These are phyloP conservation scores for Channa maculata DNA, from an alignment of 2,113 vertebrate species.

Conservation along the genomic window DNA sequence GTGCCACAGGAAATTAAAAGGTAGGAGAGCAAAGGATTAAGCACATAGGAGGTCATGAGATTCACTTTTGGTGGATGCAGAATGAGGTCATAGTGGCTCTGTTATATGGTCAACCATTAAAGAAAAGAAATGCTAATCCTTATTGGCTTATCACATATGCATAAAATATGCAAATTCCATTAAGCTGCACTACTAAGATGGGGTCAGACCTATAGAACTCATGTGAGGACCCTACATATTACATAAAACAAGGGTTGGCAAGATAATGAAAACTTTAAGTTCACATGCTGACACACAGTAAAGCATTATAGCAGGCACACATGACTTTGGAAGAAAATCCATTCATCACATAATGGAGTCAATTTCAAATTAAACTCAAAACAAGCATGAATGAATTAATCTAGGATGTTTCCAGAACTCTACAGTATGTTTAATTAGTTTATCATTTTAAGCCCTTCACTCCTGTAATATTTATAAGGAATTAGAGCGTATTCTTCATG, in stretches of 20 bases:
- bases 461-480: constrained; percentile 9
- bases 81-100: neutral
- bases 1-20: neutral
- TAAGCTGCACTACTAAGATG: constrained; percentile 11
- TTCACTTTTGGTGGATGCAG: constrained; percentile 1
- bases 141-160: neutral
- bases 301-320: constrained; percentile 1
- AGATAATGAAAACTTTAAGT: neutral
- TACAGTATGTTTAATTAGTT: constrained; percentile 22
- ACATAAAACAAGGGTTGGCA: constrained; percentile 7
- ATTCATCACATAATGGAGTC: constrained; percentile 26
- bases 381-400: constrained; percentile 26
- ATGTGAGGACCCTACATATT: constrained; percentile 3
- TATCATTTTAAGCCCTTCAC: constrained; percentile 16
- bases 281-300: neutral
- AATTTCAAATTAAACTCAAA: constrained; percentile 26
- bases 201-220: constrained; percentile 12
- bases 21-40: neutral
- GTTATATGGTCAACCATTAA: constrained; percentile 1
- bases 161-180: constrained; percentile 30
- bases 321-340: constrained; percentile 8
- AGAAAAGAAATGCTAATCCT: constrained; percentile 9
- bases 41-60: neutral
- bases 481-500: neutral
- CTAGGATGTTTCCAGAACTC: neutral